Evolutionary conservation across 2,888 invertebrate genomes (phyloP), one percentile per base, ranked within the genome.

Genomic region (Lamellibrachia satsuma): DNA sequence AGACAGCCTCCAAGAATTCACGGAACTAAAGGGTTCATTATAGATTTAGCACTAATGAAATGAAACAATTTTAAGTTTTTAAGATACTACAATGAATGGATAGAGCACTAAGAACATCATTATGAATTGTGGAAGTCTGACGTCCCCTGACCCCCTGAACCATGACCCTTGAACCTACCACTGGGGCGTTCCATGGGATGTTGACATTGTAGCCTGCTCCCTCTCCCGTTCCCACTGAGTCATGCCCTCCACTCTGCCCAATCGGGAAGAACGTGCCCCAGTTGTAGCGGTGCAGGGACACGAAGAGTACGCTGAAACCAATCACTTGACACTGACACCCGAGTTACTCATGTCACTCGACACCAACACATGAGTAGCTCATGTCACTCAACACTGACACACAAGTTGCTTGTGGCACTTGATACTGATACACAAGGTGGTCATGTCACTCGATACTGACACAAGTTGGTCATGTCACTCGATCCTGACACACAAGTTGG

Each of bases 201-300:
- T 99, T 99, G 90, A 99, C 97, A 95, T 98, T 99, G 96, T 97
- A 98, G 2, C 99, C 96, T 60, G 94, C 93, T 39, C 96, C 96
- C 52, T 93, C 94, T 97, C 98, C 95, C 96, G 96, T 22, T 98
- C 99, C 93, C 97, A 97, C 92, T 97, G 97, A 93, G 97, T 97
- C 93, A 92, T 94, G 93, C 92, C 95, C 94, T 95, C 97, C 97
- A 96, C 98, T 97, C 0, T 97, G 97, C 94, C 97, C 97, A 57
- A 97, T 97, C 0, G 98, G 99, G 97, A 98, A 99, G 97, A 98
- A 99, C n/a, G 97, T 97, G 0, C 98, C 98, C 95, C 98, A 97
- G 96, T 99, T 99, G 96, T 98, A 99, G 11, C 99, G 98, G 97
- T 99, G 99, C 51, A 99, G 96, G 11, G 99, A 99, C 91, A 99